These are phyloP conservation scores for Pterocles burchelli DNA, from an alignment of 2,113 vertebrate genomes.

Conservation along the genomic window DNA sequence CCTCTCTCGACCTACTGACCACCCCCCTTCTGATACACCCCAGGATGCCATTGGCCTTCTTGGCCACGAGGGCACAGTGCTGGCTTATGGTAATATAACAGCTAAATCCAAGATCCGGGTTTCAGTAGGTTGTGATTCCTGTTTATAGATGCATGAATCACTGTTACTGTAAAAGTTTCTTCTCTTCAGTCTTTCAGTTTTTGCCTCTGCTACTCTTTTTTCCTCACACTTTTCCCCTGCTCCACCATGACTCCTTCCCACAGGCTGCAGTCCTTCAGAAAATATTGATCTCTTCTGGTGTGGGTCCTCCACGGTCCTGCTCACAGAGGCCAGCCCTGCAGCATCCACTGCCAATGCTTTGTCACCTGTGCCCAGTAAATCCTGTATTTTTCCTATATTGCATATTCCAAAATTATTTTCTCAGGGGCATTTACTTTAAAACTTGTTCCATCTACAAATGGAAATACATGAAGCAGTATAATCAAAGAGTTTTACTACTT, in stretches of 20 bases:
- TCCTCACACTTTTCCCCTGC: neutral
- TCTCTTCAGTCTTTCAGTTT: neutral
- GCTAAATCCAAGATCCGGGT: neutral
- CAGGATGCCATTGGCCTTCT: too few species aligned
- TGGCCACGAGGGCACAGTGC: too few species aligned
- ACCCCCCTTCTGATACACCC: too few species aligned
- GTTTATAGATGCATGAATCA: neutral
- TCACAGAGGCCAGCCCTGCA: neutral
- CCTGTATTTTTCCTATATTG: neutral
- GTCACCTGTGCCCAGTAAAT: neutral
- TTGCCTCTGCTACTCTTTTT: fast-evolving
- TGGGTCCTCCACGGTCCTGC: neutral
- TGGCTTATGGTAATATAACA: too few species aligned
- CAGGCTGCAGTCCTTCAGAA: neutral
- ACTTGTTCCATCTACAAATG: neutral
- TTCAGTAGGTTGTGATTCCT: neutral
- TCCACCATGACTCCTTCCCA: neutral
- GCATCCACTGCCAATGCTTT: neutral
- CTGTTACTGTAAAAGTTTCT: neutral
- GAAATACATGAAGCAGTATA: neutral
- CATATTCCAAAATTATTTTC: neutral
- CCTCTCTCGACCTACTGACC: too few species aligned
- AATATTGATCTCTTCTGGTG: neutral
- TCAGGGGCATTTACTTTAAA: neutral
- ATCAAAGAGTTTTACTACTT: neutral